Base-by-base conservation (phyloP, 2,888 invertebrate genomes). In the Stenotaenia linearis region DNA sequence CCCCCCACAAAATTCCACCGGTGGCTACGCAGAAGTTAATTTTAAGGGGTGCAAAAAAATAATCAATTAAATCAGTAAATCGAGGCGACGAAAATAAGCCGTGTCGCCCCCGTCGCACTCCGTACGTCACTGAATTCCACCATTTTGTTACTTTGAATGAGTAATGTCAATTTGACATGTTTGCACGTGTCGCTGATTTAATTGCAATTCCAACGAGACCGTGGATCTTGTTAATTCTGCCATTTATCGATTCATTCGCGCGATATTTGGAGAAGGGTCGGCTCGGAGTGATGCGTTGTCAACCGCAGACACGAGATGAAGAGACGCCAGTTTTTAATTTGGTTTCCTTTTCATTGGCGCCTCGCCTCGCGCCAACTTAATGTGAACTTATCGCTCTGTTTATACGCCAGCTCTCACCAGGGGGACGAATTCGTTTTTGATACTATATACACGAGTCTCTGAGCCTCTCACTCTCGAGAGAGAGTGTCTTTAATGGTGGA, bases 351-450 rank as follows among this genome's bases (percentile, higher is more conserved):
- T 69, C 69, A 28, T 28, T 69, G 25, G 69, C 25, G 69, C 28
- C 25, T 28, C 25, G 23, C 28, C 1, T 25, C 28, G 12, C 28
- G 25, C 25, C 69, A 25, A 25, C 69, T 69, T 69, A 69, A 69
- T 69, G 69, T 25, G 12, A 69, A 69, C 25, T 69, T 69, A 69
- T 69, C 69, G 28, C 69, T 28, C 69, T 69, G 69, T 69, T 69
- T 69, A 69, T 69, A 28, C 69, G 56, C 25, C 69, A 15, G n/a
- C 69, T 69, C 69, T 69, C 69, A 28, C 69, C 69, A 69, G 69
- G 25, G 69, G 69, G 69, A 69, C 25, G 12, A 23, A 28, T 15
- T 12, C 28, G 10, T 28, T 50, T 18, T 25, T 25, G 69, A 69
- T 12, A 28, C 25, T 15, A 18, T 18, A 18, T n/a, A 50, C 7